These are phyloP conservation scores for Papilio polyxenes DNA, from an alignment of 1,140 invertebrate genomes.

Conservation along the genomic window DNA sequence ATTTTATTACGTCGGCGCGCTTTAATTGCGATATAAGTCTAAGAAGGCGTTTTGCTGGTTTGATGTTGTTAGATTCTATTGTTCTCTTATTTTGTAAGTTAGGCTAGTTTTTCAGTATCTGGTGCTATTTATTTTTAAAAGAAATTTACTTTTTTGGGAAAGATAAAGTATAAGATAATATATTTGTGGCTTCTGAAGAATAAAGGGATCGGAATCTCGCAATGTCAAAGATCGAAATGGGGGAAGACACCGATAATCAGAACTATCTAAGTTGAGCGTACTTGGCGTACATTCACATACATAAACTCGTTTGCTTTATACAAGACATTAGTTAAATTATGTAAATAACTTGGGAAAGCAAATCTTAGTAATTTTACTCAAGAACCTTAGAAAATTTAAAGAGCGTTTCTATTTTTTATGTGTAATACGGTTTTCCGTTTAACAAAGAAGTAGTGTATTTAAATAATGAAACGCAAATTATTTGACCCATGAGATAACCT, in stretches of 20 bases:
- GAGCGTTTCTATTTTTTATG: background rate
- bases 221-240: too few relatives aligned
- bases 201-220: too few relatives aligned
- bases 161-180: too few relatives aligned
- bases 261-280: too few relatives aligned
- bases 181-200: too few relatives aligned
- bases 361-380: too few relatives aligned
- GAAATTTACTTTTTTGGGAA: background rate
- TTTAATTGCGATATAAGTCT: slow-evolving; percentile 34
- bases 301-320: too few relatives aligned
- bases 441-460: background rate
- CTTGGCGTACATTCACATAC: too few relatives aligned
- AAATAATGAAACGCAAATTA: background rate
- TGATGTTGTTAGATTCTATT: slow-evolving; percentile 21
- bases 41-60: slow-evolving; percentile 11
- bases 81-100: background rate
- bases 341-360: too few relatives aligned
- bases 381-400: too few relatives aligned
- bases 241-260: too few relatives aligned
- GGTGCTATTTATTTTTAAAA: background rate
- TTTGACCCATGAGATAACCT: slow-evolving; percentile 4
- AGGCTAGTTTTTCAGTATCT: background rate
- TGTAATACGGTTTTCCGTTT: background rate
- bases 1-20: slow-evolving; percentile 31
- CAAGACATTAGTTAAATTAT: too few relatives aligned